Conservation (phyloP, 1,140 invertebrate species). For the Acromyrmex heyeri region DNA sequence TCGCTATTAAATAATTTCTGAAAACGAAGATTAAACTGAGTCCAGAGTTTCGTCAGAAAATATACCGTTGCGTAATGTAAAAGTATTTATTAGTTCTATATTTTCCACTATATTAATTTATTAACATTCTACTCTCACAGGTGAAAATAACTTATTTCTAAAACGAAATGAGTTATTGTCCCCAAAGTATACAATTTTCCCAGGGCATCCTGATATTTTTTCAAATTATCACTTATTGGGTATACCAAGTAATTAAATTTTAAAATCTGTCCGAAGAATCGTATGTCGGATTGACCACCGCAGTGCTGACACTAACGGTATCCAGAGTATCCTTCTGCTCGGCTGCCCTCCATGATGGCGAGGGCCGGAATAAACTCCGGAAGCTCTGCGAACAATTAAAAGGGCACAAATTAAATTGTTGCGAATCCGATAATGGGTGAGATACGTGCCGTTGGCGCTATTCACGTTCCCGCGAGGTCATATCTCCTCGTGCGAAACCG, state of each 20-base stretch:
- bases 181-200: neutral
- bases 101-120: neutral
- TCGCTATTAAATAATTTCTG: neutral
- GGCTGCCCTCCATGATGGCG: constrained; percentile 80
- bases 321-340: constrained; percentile 22
- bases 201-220: neutral
- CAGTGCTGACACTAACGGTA: constrained; percentile 46
- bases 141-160: constrained; percentile 9
- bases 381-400: constrained; percentile 81
- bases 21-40: neutral
- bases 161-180: constrained; percentile 32
- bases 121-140: neutral
- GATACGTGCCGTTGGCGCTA: constrained; percentile 20
- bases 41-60: neutral
- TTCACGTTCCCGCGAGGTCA: constrained; percentile 36
- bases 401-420: constrained; percentile 64
- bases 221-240: neutral
- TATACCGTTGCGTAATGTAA: neutral
- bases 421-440: constrained; percentile 38
- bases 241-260: neutral
- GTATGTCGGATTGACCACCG: constrained; percentile 44
- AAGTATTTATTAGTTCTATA: constrained; percentile 4
- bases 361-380: constrained; percentile 78
- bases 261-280: neutral
- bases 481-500: constrained; percentile 62